A percentile compares a stretch with the other conserved stretches of the same genome.
Conservation (phyloP, 2,113 vertebrate species). For the Lophius piscatorius region DNA sequence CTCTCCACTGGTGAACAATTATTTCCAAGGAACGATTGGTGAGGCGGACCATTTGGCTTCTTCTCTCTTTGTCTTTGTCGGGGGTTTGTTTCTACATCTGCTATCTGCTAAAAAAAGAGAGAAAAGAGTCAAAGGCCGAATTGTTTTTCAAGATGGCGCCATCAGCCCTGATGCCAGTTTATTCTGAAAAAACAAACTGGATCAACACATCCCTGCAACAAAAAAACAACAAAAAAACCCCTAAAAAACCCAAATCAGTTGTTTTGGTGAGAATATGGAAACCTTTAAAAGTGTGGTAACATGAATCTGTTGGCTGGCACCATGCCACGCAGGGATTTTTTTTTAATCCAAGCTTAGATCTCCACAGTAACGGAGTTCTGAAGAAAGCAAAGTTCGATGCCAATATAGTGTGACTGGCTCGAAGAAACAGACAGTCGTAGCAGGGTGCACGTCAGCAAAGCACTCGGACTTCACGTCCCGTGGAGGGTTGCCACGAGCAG, state of each 20-base stretch:
- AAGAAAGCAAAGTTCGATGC: constrained; percentile 21
- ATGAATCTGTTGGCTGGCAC: constrained; percentile 5
- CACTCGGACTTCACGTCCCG: constrained; percentile 32
- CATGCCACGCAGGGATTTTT: constrained; percentile 42
- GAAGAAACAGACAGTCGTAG: constrained; percentile 27
- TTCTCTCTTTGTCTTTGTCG: constrained; percentile 32
- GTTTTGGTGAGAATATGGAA: constrained; percentile 13
- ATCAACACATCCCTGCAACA: constrained; percentile 61
- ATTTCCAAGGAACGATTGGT: neutral
- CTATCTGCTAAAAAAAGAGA: constrained; percentile 50
- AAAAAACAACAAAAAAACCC: too few species aligned
- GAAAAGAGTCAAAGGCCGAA: constrained; percentile 71
- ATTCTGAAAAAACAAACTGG: constrained; percentile 43
- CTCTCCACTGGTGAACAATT: too few species aligned
- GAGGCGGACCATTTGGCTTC: constrained; percentile 26
- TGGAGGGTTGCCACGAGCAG: neutral
- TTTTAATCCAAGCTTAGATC: constrained; percentile 45
- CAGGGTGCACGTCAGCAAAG: constrained; percentile 42
- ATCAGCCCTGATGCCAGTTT: constrained; percentile 33
- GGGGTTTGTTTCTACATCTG: constrained; percentile 29
- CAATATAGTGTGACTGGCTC: constrained; percentile 41
- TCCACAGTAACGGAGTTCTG: constrained; percentile 26
- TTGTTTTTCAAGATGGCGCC: constrained; percentile 52
- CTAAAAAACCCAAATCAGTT: constrained; percentile 17
- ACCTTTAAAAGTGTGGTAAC: constrained; percentile 24